Percentiles rank a stretch among this genome's conserved stretches.
These are phyloP conservation scores for Labrus mixtus DNA, from an alignment of 2,113 vertebrate genomes.

Conservation along the genomic window DNA sequence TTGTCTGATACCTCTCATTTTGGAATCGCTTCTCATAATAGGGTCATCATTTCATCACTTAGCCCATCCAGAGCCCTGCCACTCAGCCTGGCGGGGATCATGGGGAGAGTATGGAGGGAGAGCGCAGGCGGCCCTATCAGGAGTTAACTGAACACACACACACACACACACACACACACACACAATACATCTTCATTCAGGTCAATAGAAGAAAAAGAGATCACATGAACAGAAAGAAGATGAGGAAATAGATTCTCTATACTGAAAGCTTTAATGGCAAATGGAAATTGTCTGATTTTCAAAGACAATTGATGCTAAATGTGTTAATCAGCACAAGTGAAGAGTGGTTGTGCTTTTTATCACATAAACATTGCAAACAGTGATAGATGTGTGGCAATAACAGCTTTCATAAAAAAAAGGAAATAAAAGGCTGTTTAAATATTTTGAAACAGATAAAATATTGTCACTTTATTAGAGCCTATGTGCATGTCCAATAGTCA, in stretches of 20 bases:
- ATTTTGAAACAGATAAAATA: neutral
- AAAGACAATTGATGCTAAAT: constrained; percentile 17
- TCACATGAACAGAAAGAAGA: constrained; percentile 44
- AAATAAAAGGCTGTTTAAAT: too few relatives aligned
- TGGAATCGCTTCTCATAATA: constrained; percentile 96
- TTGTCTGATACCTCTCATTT: constrained; percentile 95
- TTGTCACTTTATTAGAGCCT: neutral
- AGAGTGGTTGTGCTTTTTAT: neutral
- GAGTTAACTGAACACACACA: constrained; percentile 54
- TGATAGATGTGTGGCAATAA: neutral
- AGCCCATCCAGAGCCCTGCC: constrained; percentile 87
- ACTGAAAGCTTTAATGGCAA: constrained; percentile 22
- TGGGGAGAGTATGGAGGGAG: constrained; percentile 39
- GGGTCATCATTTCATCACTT: constrained; percentile 98
- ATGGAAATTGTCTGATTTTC: constrained; percentile 27
- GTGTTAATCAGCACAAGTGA: constrained; percentile 17
- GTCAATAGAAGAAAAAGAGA: constrained; percentile 70
- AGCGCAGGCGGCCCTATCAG: constrained; percentile 46
- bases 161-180: constrained; percentile 9
- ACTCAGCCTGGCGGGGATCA: constrained; percentile 84
- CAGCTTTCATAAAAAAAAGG: neutral
- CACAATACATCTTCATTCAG: constrained; percentile 76
- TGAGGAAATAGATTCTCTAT: constrained; percentile 51
- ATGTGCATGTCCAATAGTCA: neutral
- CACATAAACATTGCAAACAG: neutral